Percentiles rank a stretch among this genome's conserved stretches.
Conservation (phyloP, 1,140 invertebrate genomes). For the Drosophila littoralis region DNA sequence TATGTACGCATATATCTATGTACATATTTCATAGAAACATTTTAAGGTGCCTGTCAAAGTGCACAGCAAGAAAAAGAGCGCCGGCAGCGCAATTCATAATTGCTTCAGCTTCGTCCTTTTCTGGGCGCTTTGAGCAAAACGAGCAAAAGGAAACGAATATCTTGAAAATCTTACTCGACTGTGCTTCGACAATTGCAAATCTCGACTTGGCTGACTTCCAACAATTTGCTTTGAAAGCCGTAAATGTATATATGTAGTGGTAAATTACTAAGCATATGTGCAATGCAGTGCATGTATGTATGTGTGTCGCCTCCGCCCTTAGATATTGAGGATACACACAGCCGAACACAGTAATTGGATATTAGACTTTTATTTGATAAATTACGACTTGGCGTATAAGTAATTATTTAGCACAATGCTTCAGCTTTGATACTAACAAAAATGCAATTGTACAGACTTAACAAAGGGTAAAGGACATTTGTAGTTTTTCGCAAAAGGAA, state of each 20-base stretch:
- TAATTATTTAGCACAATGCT: conserved; percentile 2
- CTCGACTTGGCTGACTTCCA: conserved; percentile 30
- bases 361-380: conserved; percentile 13
- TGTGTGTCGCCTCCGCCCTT: neutral
- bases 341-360: conserved; percentile 22
- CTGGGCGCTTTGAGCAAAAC: neutral
- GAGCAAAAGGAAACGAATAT: conserved; percentile 12
- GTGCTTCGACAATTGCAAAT: conserved; percentile 26
- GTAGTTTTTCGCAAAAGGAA: too few relatives aligned
- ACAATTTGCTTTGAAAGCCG: conserved; percentile 30
- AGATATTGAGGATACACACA: conserved; percentile 13
- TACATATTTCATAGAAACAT: neutral
- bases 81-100: conserved; percentile 33
- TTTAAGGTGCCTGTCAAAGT: conserved; percentile 40
- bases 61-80: conserved; percentile 23
- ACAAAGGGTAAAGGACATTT: too few relatives aligned
- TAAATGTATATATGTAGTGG: conserved; percentile 8
- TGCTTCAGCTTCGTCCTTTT: conserved; percentile 29
- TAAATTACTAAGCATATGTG: conserved; percentile 31
- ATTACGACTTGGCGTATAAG: neutral
- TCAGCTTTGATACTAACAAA: neutral
- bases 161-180: conserved; percentile 17
- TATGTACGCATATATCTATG: conserved; percentile 5
- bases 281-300: neutral
- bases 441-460: neutral